These are phyloP conservation scores for Rattus rattus DNA, from an alignment of 2,113 vertebrate species.

Conservation along the genomic window DNA sequence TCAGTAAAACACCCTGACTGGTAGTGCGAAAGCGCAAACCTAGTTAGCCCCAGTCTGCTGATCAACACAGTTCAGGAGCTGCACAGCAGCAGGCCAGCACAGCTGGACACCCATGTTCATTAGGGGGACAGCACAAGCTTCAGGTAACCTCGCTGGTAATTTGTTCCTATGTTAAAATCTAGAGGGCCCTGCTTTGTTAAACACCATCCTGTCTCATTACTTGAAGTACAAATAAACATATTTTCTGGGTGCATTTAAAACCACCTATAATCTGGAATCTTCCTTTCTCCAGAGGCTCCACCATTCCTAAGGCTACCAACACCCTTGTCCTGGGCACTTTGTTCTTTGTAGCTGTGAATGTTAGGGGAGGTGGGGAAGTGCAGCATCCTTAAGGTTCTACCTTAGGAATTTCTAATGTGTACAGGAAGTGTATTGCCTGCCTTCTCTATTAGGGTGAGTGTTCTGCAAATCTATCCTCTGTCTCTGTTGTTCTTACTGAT, in stretches of 20 bases:
- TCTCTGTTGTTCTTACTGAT: neutral
- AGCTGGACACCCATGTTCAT: neutral
- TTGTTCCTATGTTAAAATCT: slow-evolving; percentile 30
- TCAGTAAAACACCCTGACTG: neutral
- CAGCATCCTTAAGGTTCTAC: neutral
- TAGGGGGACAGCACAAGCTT: neutral
- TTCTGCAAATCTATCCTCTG: neutral
- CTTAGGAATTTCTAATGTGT: neutral
- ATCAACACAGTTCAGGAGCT: neutral
- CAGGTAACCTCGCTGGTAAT: neutral
- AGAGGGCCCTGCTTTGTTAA: slow-evolving; percentile 13
- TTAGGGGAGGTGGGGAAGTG: neutral
- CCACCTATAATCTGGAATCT: neutral
- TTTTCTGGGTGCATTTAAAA: slow-evolving; percentile 19
- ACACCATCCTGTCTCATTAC: neutral
- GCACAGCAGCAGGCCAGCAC: neutral
- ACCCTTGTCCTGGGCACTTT: neutral
- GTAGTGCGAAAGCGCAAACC: neutral
- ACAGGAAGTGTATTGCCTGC: neutral
- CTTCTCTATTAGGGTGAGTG: neutral
- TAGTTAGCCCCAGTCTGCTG: neutral
- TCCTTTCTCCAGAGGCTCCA: neutral
- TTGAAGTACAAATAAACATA: slow-evolving; percentile 40
- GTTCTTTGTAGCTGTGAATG: neutral
- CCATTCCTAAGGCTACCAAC: neutral